Percentiles rank a stretch among this genome's conserved stretches.
These are phyloP conservation scores for Vipera ursinii DNA, from an alignment of 2,797 vertebrate species.

Conservation along the genomic window DNA sequence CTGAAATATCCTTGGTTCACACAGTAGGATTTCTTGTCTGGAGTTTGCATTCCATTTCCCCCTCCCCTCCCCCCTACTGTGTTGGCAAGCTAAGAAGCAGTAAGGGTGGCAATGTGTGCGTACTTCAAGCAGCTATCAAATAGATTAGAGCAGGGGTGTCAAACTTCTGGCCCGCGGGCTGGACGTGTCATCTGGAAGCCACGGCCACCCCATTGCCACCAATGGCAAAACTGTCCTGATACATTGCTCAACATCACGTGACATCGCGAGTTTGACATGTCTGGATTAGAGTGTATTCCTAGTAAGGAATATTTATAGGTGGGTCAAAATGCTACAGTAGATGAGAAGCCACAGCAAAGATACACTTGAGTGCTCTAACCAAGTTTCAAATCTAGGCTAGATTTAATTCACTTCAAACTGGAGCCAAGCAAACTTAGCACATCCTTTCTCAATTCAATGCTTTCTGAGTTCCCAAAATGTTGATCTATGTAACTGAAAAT, in stretches of 20 bases:
- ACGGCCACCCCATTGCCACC: too few relatives aligned
- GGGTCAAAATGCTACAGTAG: neutral
- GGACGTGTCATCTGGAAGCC: too few relatives aligned
- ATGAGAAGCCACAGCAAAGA: conserved; percentile 13
- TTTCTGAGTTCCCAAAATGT: neutral
- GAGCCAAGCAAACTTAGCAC: neutral
- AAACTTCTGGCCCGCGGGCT: too few relatives aligned
- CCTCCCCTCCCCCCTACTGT: too few relatives aligned
- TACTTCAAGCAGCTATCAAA: neutral
- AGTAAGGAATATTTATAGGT: neutral
- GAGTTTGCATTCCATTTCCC: too few relatives aligned
- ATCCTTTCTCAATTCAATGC: neutral
- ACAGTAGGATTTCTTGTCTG: too few relatives aligned
- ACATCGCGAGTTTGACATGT: too few relatives aligned
- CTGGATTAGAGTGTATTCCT: neutral
- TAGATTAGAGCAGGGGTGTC: neutral
- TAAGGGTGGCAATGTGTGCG: too few relatives aligned
- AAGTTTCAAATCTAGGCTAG: neutral
- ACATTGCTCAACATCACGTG: too few relatives aligned
- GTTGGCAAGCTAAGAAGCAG: too few relatives aligned
- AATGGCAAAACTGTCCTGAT: too few relatives aligned
- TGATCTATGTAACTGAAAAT: neutral
- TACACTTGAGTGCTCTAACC: neutral
- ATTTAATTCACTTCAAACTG: neutral
- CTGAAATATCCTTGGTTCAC: too few relatives aligned